Percentiles rank a stretch among this genome's conserved stretches.
Conservation (phyloP, 2,113 vertebrate genomes). For the Cariama cristata region DNA sequence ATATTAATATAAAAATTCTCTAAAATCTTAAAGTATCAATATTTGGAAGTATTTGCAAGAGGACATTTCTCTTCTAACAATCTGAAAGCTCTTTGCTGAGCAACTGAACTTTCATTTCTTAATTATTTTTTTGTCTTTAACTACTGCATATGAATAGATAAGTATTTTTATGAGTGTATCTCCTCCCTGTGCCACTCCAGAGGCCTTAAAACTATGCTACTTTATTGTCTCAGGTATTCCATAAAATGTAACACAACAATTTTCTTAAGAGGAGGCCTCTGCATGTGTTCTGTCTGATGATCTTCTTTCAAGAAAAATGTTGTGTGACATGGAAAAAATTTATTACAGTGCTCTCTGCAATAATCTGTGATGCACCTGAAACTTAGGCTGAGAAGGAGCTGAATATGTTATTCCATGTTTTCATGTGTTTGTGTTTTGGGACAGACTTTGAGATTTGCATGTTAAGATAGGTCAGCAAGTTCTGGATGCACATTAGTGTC, state of each 20-base stretch:
- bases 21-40: not conserved
- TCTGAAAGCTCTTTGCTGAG: not conserved
- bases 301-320: not conserved
- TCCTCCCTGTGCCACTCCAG: not conserved
- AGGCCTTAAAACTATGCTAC: slow-evolving; percentile 23
- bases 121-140: not conserved
- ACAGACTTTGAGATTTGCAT: not conserved
- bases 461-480: not conserved
- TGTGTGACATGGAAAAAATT: not conserved
- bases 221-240: slow-evolving; percentile 6
- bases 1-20: not conserved
- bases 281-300: not conserved
- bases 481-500: not conserved
- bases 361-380: not conserved
- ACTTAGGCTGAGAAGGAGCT: not conserved
- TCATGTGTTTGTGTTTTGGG: not conserved
- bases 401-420: not conserved
- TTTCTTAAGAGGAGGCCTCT: not conserved
- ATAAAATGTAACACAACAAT: not conserved
- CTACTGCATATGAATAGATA: slow-evolving; percentile 4
- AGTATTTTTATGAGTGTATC: slow-evolving; percentile 28
- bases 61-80: not conserved
- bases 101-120: not conserved
- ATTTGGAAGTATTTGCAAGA: not conserved
- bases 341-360: not conserved